Conservation (phyloP, 2,797 vertebrate genomes). For the Corythornis leucogaster region DNA sequence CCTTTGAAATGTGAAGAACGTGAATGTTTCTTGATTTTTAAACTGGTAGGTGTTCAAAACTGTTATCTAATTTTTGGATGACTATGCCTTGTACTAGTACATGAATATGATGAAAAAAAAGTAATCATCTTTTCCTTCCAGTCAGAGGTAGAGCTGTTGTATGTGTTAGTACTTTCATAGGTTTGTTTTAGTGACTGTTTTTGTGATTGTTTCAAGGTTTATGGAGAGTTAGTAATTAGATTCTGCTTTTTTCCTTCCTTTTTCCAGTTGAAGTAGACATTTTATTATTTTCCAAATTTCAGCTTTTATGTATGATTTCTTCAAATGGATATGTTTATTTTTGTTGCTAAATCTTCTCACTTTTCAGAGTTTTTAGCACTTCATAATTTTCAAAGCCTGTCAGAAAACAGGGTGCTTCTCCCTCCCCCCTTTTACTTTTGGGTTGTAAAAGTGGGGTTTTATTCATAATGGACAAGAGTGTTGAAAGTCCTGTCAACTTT, state of each 20-base stretch:
- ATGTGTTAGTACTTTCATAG: background rate
- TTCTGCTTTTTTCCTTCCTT: background rate
- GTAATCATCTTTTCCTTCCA: background rate
- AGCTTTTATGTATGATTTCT: background rate
- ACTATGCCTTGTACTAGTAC: background rate
- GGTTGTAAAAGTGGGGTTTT: background rate
- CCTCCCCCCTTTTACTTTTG: background rate
- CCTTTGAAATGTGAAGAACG: background rate
- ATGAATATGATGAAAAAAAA: background rate
- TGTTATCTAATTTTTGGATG: background rate
- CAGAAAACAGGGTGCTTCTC: background rate
- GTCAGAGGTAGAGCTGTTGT: background rate
- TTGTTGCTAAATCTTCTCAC: background rate
- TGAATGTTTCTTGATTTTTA: background rate
- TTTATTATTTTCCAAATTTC: background rate
- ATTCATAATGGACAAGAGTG: conserved; percentile 46
- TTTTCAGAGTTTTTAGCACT: background rate
- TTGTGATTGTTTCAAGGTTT: background rate
- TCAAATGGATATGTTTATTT: background rate
- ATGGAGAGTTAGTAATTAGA: fast-evolving
- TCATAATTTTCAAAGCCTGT: background rate
- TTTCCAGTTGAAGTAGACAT: background rate
- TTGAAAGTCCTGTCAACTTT: conserved; percentile 8
- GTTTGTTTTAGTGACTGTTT: background rate
- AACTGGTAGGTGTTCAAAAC: background rate